Evolutionary conservation across 1,140 invertebrate species (phyloP).

Genomic region (Druon quercuslanigerum): DNA sequence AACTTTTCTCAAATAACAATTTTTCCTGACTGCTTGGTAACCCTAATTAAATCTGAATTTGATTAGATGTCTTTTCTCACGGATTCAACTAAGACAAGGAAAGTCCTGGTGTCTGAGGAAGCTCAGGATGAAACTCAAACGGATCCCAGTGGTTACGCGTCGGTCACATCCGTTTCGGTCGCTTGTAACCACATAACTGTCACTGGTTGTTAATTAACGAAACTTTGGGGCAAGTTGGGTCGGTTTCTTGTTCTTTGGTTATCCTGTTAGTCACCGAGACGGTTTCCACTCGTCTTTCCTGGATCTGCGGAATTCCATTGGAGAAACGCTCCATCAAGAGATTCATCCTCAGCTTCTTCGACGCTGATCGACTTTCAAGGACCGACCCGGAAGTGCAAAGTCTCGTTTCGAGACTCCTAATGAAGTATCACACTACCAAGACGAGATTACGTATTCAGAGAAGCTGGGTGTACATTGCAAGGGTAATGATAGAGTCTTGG

Average conservation of each 20-base stretch:
- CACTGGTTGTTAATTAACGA: slow-evolving; percentile 54
- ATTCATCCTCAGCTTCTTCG: not conserved
- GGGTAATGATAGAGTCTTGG: not conserved
- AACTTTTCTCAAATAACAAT: too few species aligned
- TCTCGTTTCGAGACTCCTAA: slow-evolving; percentile 13
- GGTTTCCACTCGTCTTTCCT: slow-evolving; percentile 39
- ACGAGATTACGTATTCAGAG: slow-evolving; percentile 2
- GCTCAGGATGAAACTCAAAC: slow-evolving; percentile 37
- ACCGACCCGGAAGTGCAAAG: not conserved
- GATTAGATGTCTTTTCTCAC: too few species aligned
- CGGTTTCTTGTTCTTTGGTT: slow-evolving; percentile 40
- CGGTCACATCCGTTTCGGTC: slow-evolving; percentile 37
- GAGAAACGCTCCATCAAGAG: slow-evolving; percentile 1
- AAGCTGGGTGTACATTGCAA: slow-evolving; percentile 11
- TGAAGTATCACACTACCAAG: not conserved
- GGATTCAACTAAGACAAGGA: too few species aligned
- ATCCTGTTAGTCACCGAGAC: slow-evolving; percentile 42
- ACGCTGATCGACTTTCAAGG: slow-evolving; percentile 5
- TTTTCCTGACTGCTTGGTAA: too few species aligned
- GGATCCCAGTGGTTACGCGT: slow-evolving; percentile 43
- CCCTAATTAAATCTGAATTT: too few species aligned
- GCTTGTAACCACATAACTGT: slow-evolving; percentile 51
- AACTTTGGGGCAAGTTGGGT: slow-evolving; percentile 51
- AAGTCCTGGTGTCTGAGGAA: not conserved
- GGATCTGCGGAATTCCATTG: slow-evolving; percentile 18